Evolutionary conservation across 2,113 vertebrate species (phyloP).

Genomic region (Casuarius casuarius): DNA sequence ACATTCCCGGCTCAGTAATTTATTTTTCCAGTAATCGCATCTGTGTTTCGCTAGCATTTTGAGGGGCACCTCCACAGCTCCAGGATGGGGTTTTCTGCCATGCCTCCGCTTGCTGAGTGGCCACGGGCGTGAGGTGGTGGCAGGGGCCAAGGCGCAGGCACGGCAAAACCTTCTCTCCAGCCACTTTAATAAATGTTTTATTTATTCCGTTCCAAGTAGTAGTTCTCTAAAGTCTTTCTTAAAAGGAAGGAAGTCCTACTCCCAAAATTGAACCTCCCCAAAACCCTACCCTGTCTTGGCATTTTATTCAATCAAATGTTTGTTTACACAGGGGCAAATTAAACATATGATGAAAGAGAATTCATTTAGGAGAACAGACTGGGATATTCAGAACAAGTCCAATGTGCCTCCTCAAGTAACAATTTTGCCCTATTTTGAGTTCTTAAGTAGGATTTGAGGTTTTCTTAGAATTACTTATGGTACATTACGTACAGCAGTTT

Average conservation of each 20-base stretch:
- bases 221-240: neutral
- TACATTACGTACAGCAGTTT: neutral
- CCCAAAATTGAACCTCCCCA: neutral
- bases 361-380: neutral
- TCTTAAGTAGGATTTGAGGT: constrained; percentile 24
- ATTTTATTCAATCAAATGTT: neutral
- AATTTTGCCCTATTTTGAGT: neutral
- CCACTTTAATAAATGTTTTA: constrained; percentile 5
- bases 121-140: neutral
- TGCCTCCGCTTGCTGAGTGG: neutral
- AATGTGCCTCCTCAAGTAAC: neutral
- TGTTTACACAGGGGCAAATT: neutral
- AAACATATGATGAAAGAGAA: neutral
- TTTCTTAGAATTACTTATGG: constrained; percentile 25
- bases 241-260: neutral
- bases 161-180: neutral
- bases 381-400: neutral
- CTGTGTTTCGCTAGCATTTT: constrained; percentile 39
- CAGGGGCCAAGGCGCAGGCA: neutral
- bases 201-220: neutral
- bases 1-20: constrained; percentile 29
- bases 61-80: neutral
- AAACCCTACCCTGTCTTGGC: neutral
- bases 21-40: constrained; percentile 64
- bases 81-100: constrained; percentile 27